phyloP scores from a whole-genome alignment of 2,888 invertebrate genomes.

The Rhorus exstirpatorius region DNA sequence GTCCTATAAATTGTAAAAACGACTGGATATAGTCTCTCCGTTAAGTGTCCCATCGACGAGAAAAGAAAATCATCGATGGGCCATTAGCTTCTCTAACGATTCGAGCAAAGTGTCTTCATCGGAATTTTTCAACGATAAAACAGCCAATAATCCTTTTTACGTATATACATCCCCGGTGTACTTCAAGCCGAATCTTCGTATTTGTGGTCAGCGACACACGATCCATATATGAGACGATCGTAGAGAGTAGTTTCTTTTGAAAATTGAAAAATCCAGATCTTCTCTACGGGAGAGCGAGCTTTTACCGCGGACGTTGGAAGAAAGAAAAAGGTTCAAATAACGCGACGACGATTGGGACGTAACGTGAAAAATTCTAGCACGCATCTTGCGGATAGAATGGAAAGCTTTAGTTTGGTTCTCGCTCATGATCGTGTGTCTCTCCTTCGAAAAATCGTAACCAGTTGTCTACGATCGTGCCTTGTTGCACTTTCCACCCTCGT shows the following conservation, averaged over 20 bases:
- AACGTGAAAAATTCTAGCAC: constrained; percentile 22
- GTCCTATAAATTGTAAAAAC: not conserved
- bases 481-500: constrained; percentile 56
- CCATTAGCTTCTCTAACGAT: constrained; percentile 11
- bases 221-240: not conserved
- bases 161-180: not conserved
- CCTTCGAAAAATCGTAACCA: constrained; percentile 10
- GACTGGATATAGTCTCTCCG: not conserved
- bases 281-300: not conserved
- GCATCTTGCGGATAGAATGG: constrained; percentile 27
- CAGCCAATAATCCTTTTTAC: constrained; percentile 25
- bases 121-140: constrained; percentile 20
- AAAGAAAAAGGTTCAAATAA: constrained; percentile 17
- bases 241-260: constrained; percentile 33
- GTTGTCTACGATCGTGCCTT: constrained; percentile 5
- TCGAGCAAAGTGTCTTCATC: not conserved
- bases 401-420: constrained; percentile 40
- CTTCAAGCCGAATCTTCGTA: constrained; percentile 2
- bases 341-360: constrained; percentile 29
- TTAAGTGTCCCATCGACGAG: not conserved
- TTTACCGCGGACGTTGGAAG: not conserved
- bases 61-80: constrained; percentile 11
- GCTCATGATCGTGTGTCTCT: constrained; percentile 26
- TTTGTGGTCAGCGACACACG: constrained; percentile 21
- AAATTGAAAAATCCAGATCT: constrained; percentile 44